Evolutionary conservation across 2,888 invertebrate species (phyloP), one percentile per base, ranked within the genome.

Genomic region (Megastigmus dorsalis): DNA sequence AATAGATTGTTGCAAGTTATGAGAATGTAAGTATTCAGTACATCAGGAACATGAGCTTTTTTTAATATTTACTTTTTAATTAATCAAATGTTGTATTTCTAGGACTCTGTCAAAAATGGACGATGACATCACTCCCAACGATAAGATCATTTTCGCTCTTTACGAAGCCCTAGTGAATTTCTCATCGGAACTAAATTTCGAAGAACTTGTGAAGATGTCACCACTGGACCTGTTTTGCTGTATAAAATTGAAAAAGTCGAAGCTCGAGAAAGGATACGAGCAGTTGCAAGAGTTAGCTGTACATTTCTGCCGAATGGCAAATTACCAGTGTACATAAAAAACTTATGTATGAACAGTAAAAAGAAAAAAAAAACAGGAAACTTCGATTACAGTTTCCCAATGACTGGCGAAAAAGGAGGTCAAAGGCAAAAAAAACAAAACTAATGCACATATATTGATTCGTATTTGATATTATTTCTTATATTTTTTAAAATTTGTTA

Each of bases 171-270:
- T 88, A 15, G 62, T 76, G 0, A 79, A 77, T 20, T 86, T 84
- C 67, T 77, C 82, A 7, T 81, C 84, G 0, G 81, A 83, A 6
- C 45, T 77, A 3, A 72, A 75, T 36, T 72, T 77, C 0, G 67
- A 78, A 0, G 30, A 79, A 9, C 26, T 75, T 0, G 20, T 30
- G 6, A 74, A 81, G 7, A 41, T 86, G 33, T 48, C 72, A 28
- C 83, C 82, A 0, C 70, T 84, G 2, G 88, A 88, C 74, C 43
- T 88, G 20, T 84, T 81, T 48, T 86, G 78, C 62, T 88, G 87
- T 67, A 33, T 88, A 5, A 84, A 81, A 62, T 54, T 70, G 7
- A 85, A 83, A 26, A 79, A 82, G 60, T 76, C 80, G 0, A 38
- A 75, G 7, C 57, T 88, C 6, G 79, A 77, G 72, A 75, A 79